A percentile compares a stretch with the other conserved stretches of the same genome.
Evolutionary conservation across 2,113 vertebrate genomes (phyloP).

Genomic region (Suncus etruscus): DNA sequence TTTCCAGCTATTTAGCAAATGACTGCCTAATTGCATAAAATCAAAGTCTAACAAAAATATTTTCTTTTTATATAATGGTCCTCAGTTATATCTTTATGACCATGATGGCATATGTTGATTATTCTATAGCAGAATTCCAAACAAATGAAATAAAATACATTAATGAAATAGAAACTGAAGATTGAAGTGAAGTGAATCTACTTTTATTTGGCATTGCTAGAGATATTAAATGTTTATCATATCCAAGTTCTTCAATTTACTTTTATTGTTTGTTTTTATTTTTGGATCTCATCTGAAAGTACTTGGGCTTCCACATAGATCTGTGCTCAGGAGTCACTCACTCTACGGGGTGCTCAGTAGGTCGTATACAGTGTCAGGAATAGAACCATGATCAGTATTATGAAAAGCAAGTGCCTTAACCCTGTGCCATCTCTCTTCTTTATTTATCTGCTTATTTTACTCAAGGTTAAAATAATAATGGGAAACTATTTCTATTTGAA

Average conservation of each 20-base stretch:
- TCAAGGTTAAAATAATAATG: background rate
- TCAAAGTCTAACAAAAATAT: background rate
- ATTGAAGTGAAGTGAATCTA: background rate
- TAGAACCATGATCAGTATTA: too few relatives aligned
- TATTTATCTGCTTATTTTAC: background rate
- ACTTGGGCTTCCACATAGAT: too few relatives aligned
- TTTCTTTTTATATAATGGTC: fast-evolving
- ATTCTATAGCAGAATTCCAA: background rate
- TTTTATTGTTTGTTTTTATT: too few relatives aligned
- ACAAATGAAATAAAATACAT: background rate
- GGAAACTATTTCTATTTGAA: too few relatives aligned
- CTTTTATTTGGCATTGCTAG: background rate
- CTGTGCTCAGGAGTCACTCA: too few relatives aligned
- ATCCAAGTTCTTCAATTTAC: background rate
- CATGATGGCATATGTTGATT: fast-evolving
- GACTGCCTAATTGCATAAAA: background rate
- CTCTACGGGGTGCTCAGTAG: too few relatives aligned
- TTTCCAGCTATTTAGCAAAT: fast-evolving
- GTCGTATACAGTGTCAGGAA: too few relatives aligned
- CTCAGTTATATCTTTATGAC: fast-evolving
- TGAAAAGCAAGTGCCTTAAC: too few relatives aligned
- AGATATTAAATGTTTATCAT: background rate
- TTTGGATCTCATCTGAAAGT: too few relatives aligned
- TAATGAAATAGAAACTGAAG: background rate
- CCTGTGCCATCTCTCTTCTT: too few relatives aligned